These are phyloP conservation scores for Spinus olivaceus DNA, from an alignment of 2,797 vertebrate species.

Conservation along the genomic window DNA sequence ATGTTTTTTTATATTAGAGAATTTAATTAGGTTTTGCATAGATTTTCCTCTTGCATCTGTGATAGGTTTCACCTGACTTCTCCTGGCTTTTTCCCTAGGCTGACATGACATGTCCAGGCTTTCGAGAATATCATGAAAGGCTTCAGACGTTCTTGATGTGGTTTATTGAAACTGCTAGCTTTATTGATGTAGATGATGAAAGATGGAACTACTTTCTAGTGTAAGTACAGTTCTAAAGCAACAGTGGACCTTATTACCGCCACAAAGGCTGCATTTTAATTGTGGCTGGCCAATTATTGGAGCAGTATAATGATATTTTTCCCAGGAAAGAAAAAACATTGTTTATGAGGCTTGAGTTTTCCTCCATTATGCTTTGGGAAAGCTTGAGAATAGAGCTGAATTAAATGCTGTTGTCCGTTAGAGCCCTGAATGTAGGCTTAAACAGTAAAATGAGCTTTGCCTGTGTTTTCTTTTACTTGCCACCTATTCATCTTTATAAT, in stretches of 20 bases:
- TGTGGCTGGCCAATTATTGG: slow-evolving; percentile 92
- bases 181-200: slow-evolving; percentile 97
- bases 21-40: slow-evolving; percentile 52
- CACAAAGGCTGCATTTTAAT: slow-evolving; percentile 89
- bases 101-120: slow-evolving; percentile 90
- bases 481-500: slow-evolving; percentile 99
- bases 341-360: slow-evolving; percentile 96
- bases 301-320: slow-evolving; percentile 98
- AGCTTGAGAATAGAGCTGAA: slow-evolving; percentile 93
- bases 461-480: slow-evolving; percentile 99
- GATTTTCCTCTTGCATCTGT: slow-evolving; percentile 57
- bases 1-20: slow-evolving; percentile 27
- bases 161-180: slow-evolving; percentile 99
- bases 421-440: slow-evolving; percentile 96
- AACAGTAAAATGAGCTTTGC: slow-evolving; percentile 99
- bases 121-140: slow-evolving; percentile 95
- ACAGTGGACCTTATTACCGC: slow-evolving; percentile 86
- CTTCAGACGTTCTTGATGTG: slow-evolving; percentile 99
- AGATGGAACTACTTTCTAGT: slow-evolving; percentile 99
- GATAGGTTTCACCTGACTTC: slow-evolving; percentile 79
- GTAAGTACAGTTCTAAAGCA: slow-evolving; percentile 94
- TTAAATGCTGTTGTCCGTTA: slow-evolving; percentile 99
- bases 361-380: slow-evolving; percentile 83
- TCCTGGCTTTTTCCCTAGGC: slow-evolving; percentile 84
- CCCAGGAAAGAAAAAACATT: slow-evolving; percentile 90